Percentiles rank a stretch among this genome's conserved stretches.
These are phyloP conservation scores for Drosophila algonquin DNA, from an alignment of 2,888 invertebrate species.

Conservation along the genomic window DNA sequence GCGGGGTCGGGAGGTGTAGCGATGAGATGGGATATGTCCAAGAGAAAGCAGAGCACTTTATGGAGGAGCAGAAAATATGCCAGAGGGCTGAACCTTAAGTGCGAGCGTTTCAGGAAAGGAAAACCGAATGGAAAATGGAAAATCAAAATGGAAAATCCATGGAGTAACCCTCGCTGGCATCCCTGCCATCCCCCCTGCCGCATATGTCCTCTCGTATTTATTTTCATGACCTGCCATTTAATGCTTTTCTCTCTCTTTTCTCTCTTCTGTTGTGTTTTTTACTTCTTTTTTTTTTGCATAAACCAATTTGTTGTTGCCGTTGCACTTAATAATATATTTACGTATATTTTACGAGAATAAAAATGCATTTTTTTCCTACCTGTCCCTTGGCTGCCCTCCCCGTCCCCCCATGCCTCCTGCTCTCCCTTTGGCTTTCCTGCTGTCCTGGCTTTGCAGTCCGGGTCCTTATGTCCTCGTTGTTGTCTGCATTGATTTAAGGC, in stretches of 20 bases:
- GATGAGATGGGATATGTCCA: too few relatives aligned
- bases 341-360: constrained; percentile 53
- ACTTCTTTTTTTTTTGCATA: constrained; percentile 28
- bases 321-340: constrained; percentile 69
- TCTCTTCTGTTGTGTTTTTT: constrained; percentile 6
- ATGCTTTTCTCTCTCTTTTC: not conserved
- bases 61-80: not conserved
- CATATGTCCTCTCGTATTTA: constrained; percentile 4
- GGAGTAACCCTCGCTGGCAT: not conserved
- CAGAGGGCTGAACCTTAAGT: not conserved
- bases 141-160: not conserved
- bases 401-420: not conserved
- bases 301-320: constrained; percentile 41
- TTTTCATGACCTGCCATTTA: constrained; percentile 6
- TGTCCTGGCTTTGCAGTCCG: not conserved
- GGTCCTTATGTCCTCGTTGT: constrained; percentile 19
- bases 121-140: not conserved
- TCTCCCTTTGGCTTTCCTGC: not conserved
- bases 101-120: too few relatives aligned
- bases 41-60: constrained; percentile 5
- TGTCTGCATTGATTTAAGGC: constrained; percentile 59
- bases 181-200: not conserved
- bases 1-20: too few relatives aligned
- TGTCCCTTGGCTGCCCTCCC: constrained; percentile 24
- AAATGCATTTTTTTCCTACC: constrained; percentile 58